phyloP scores from a whole-genome alignment of 2,113 vertebrate species.

The Cacatua alba region DNA sequence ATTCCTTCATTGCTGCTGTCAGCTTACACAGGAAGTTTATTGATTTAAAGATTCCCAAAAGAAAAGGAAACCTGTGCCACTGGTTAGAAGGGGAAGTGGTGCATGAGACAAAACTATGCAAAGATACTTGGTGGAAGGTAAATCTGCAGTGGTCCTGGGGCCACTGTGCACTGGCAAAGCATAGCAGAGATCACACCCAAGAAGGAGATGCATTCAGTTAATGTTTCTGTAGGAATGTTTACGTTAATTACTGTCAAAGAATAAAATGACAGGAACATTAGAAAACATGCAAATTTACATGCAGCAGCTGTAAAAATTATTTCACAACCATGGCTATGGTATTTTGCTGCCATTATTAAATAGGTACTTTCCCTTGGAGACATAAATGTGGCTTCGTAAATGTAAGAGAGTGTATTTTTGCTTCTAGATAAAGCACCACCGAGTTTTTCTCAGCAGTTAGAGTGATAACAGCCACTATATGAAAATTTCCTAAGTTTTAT shows the following conservation, averaged over 20 bases:
- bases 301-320: not conserved
- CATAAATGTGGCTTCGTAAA: not conserved
- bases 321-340: not conserved
- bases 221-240: not conserved
- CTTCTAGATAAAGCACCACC: not conserved
- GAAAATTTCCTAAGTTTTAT: not conserved
- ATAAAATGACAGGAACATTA: not conserved
- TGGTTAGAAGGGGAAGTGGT: not conserved
- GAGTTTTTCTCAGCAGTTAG: not conserved
- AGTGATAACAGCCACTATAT: not conserved
- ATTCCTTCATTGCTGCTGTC: not conserved
- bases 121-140: not conserved
- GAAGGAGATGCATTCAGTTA: not conserved
- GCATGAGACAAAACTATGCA: not conserved
- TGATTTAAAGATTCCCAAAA: conserved; percentile 9
- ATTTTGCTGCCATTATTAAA: not conserved
- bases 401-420: not conserved
- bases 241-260: not conserved
- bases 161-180: not conserved
- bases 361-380: not conserved
- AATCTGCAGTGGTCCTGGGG: not conserved
- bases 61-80: not conserved
- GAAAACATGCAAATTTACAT: not conserved
- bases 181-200: not conserved
- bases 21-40: not conserved